Evolutionary conservation across 2,113 vertebrate genomes (phyloP), one percentile per base, ranked within the genome.

Genomic region (Austrofundulus limnaeus): DNA sequence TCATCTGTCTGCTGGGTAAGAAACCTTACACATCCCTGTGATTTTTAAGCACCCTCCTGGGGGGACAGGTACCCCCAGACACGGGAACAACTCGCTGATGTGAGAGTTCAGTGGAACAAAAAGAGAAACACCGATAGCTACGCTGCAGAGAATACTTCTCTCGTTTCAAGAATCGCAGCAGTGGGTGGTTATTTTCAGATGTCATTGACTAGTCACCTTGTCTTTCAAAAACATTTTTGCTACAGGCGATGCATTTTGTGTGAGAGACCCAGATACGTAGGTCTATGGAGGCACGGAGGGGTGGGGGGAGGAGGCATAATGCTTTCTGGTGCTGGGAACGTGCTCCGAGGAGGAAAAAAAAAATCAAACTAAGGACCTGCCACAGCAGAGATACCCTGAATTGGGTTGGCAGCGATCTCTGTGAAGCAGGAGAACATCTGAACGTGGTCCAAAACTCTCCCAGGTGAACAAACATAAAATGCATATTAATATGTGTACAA

Each of bases 201-300:
- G 84, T 87, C 86, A 89, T 82, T 89, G 88, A 79, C 67, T 60
- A 47, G 72, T 86, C 78, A 85, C 85, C 80, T 80, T 86, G 80
- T 63, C 75, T 79, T 83, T 77, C 72, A 75, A 84, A 88, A 85
- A 59, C 77, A 54, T 56, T 75, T 54, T 69, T 62, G 82, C 80
- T 75, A 50, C 59, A 81, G 83, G 84, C 81, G 1, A 70, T 80
- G 71, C 74, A 85, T 75, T 85, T 74, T 82, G 84, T 80, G 80
- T 74, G 70, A 76, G 63, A 72, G 83, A 79, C 84, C 73, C 58
- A 84, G 86, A 88, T 84, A 79, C 78, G 68, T 68, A 59, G 64
- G 69, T 76, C 72, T 78, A 64, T 59, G 38, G 71, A 67, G 51
- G 61, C 49, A 52, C 12, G 38, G 48, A 42, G 61, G 39, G 48